Percentiles rank a stretch among this genome's conserved stretches.
Evolutionary conservation across 2,113 vertebrate species (phyloP).

Genomic region (Psettodes erumei): DNA sequence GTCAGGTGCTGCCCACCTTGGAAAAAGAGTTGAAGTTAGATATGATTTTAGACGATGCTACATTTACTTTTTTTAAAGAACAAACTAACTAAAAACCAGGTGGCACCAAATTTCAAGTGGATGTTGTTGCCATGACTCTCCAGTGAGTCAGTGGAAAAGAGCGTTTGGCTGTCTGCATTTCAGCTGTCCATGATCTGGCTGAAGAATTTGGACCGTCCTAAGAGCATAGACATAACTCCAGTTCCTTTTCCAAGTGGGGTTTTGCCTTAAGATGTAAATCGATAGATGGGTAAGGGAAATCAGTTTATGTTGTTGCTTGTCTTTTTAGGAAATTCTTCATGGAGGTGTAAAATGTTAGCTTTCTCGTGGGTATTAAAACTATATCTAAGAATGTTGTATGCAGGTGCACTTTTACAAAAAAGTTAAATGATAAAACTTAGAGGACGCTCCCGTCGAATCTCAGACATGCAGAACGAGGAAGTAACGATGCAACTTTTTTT

Average conservation of each 20-base stretch:
- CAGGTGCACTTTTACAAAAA: conserved; percentile 71
- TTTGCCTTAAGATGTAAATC: conserved; percentile 55
- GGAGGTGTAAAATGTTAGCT: conserved; percentile 30
- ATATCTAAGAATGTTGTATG: conserved; percentile 68
- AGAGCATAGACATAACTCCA: conserved; percentile 31
- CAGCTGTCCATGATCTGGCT: conserved; percentile 6
- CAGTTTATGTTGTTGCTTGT: background rate
- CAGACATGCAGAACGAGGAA: conserved; percentile 6
- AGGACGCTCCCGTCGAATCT: conserved; percentile 22
- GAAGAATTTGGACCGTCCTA: conserved; percentile 14
- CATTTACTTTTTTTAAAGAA: background rate
- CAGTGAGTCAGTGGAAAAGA: conserved; percentile 16
- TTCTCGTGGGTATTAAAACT: conserved; percentile 32
- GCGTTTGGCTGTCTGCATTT: background rate
- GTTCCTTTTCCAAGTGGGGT: conserved; percentile 45
- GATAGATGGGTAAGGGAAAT: background rate
- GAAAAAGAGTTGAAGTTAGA: conserved; percentile 21
- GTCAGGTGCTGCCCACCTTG: conserved; percentile 20
- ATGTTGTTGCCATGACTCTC: background rate
- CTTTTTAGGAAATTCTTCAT: background rate
- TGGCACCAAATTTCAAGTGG: conserved; percentile 10
- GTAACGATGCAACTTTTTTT: background rate
- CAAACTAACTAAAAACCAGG: background rate
- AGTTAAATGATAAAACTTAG: conserved; percentile 31
- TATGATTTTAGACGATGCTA: background rate